Base-by-base conservation (phyloP, 2,113 vertebrate species). In the Solea senegalensis region DNA sequence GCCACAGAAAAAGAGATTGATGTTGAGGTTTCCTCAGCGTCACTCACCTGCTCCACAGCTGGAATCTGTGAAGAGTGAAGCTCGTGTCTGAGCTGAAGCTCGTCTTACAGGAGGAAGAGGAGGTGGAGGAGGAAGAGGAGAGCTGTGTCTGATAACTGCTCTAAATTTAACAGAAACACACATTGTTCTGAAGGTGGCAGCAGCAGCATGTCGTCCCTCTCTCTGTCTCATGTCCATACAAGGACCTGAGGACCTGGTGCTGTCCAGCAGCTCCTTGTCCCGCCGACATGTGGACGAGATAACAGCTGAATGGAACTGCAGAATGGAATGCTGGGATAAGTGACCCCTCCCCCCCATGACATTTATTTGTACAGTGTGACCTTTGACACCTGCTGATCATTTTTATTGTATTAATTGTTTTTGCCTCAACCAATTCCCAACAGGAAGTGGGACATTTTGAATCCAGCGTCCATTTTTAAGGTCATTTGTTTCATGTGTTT, bases 191-290 rank as follows among this genome's bases (percentile, higher is more conserved):
- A 96, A 95, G 94, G 95, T 95, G 95, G 93, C 95, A 86, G 94
- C 95, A 93, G 93, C 93, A 95, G 94, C 96, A 97, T 98, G 98
- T 98, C 97, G 52, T 93, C 71, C 89, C 89, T 90, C 92, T 93
- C 94, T 94, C 92, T 84, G 90, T 15, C 45, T 48, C 45, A 48
- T 95, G 95, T 95, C 97, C 97, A 95, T 98, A 98, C 95, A 98
- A 97, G 97, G 97, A 92, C 93, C 91, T 95, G 93, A 90, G 93
- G 94, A 78, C 94, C 85, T 66, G 15, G 82, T 68, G 91, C 90
- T 95, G 89, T 96, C 95, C 95, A 94, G 94, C 93, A 93, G 94
- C 92, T 92, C 92, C 92, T 92, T 41, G 88, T 91, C 94, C 91
- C 91, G 83, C 92, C 86, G 84, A 94, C 95, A 95, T 82, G 77